Evolutionary conservation across 2,113 vertebrate genomes (phyloP).

Genomic region (Centropristis striata): DNA sequence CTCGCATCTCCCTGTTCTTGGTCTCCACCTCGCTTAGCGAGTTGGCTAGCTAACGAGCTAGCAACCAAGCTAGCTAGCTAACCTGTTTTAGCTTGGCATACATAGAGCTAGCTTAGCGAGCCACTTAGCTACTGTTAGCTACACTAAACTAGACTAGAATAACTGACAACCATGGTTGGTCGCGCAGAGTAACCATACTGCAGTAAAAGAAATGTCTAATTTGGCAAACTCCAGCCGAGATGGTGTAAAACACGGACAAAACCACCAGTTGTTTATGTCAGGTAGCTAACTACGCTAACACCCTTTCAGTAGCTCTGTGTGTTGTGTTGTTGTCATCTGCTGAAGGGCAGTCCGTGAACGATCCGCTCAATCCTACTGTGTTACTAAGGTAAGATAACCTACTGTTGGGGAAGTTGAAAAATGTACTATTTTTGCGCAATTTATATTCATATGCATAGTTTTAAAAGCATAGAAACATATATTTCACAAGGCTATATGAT

Average conservation of each 20-base stretch:
- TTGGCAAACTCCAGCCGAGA: constrained; percentile 6
- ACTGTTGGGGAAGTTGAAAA: not conserved
- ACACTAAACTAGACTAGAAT: constrained; percentile 43
- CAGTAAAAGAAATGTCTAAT: not conserved
- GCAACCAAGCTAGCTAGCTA: constrained; percentile 76
- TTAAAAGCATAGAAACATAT: not conserved
- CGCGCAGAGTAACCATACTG: constrained; percentile 15
- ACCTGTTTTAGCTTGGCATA: constrained; percentile 68
- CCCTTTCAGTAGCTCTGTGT: constrained; percentile 67
- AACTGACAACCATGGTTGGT: constrained; percentile 50
- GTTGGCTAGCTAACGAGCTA: constrained; percentile 73
- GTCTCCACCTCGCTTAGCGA: constrained; percentile 66
- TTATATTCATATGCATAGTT: not conserved
- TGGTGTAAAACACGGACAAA: constrained; percentile 31
- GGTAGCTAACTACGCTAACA: constrained; percentile 76
- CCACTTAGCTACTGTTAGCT: constrained; percentile 61
- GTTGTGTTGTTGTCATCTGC: constrained; percentile 88
- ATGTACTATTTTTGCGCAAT: not conserved
- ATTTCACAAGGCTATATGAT: not conserved
- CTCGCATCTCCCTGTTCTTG: constrained; percentile 71
- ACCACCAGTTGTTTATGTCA: constrained; percentile 56
- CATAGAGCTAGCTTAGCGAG: constrained; percentile 74
- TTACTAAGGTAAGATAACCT: not conserved
- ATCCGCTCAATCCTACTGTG: not conserved
- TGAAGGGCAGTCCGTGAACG: constrained; percentile 47